Evolutionary conservation across 2,797 vertebrate genomes (phyloP).

Genomic region (Urocyon cinereoargenteus): DNA sequence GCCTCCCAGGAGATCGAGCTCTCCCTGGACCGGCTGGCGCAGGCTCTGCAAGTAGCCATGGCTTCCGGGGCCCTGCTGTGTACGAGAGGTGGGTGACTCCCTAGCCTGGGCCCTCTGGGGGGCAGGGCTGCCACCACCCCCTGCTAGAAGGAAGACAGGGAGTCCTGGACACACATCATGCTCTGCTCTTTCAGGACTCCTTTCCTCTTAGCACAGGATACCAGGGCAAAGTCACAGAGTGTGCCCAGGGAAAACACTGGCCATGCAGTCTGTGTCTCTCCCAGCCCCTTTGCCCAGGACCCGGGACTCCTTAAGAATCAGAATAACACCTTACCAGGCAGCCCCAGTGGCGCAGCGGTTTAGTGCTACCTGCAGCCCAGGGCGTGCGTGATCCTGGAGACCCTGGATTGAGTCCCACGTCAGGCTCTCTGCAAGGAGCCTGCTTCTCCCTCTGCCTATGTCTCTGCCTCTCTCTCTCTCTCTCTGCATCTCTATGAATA

Average conservation of each 20-base stretch:
- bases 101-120: not conserved
- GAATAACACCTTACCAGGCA: not conserved
- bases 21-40: constrained; percentile 95
- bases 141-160: not conserved
- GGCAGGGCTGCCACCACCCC: rapidly evolving
- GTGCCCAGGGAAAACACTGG: rapidly evolving
- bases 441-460: too few species aligned
- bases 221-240: not conserved
- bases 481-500: too few species aligned
- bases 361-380: too few species aligned
- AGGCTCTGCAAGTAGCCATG: constrained; percentile 97
- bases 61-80: constrained; percentile 96
- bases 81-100: constrained; percentile 91
- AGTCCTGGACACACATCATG: not conserved
- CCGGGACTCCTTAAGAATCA: rapidly evolving
- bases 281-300: not conserved
- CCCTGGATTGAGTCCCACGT: too few species aligned
- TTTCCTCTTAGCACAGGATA: not conserved
- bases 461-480: too few species aligned
- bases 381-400: too few species aligned
- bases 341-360: too few species aligned
- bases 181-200: not conserved
- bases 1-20: constrained; percentile 94
- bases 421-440: too few species aligned
- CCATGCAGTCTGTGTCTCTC: rapidly evolving